Conservation (phyloP, 2,797 vertebrate genomes). For the Enteromius argenteus region DNA sequence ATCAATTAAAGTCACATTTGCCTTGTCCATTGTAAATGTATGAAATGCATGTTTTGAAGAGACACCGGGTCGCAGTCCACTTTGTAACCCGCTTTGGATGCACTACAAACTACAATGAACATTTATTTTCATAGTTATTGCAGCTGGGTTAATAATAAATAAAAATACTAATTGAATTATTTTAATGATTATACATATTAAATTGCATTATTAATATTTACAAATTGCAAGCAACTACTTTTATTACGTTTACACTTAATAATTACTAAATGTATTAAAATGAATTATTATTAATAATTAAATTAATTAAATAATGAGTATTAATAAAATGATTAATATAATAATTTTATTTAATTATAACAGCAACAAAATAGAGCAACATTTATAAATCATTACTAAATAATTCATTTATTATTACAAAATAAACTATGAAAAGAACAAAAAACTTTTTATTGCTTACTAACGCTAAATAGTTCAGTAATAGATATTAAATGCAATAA, state of each 20-base stretch:
- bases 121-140: background rate
- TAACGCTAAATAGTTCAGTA: background rate
- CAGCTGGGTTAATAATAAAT: background rate
- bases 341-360: background rate
- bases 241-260: background rate
- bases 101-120: background rate
- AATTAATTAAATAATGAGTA: background rate
- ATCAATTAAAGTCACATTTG: conserved; percentile 27
- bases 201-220: background rate
- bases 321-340: background rate
- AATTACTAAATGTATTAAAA: no score
- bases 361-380: background rate
- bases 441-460: background rate
- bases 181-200: background rate
- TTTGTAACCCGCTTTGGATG: background rate
- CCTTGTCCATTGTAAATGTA: background rate
- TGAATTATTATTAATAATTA: no score
- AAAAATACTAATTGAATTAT: background rate
- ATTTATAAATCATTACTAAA: background rate
- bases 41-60: background rate
- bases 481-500: background rate
- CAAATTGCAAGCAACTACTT: background rate
- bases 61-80: background rate
- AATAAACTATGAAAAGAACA: background rate
- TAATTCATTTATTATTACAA: no score